A percentile compares a stretch with the other conserved stretches of the same genome.
Conservation (phyloP, 2,888 invertebrate genomes). For the Aleiodes leptofemur region DNA sequence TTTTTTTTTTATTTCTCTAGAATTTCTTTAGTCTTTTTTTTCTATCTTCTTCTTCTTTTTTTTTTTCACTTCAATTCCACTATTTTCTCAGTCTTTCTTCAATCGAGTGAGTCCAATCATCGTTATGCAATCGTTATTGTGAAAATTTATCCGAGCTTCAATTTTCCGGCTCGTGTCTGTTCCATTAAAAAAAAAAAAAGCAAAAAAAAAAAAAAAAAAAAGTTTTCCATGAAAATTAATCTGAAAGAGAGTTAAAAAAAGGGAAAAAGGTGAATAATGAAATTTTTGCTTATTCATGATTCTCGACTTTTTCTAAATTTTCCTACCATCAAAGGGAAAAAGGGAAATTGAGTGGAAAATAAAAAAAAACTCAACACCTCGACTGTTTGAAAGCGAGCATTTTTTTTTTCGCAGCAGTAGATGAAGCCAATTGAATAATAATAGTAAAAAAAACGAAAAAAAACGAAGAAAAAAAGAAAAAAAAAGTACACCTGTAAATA, state of each 20-base stretch:
- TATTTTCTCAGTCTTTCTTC: neutral
- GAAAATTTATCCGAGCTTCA: neutral
- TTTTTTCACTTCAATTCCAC: neutral
- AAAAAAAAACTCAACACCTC: neutral
- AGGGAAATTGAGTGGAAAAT: no score
- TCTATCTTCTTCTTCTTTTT: no score
- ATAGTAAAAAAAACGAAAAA: no score
- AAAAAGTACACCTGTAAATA: slow-evolving; percentile 23
- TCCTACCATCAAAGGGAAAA: no score
- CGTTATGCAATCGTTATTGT: neutral
- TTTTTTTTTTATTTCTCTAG: slow-evolving; percentile 5
- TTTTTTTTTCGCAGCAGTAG: slow-evolving; percentile 5
- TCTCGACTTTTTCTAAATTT: no score
- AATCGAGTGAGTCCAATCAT: neutral
- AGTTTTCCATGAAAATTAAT: no score
- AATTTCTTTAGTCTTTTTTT: no score
- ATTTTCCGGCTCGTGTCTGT: no score
- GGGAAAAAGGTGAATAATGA: no score
- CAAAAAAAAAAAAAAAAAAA: no score
- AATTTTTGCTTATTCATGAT: no score
- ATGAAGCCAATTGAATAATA: slow-evolving; percentile 18
- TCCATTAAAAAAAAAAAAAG: no score
- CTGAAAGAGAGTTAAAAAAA: neutral
- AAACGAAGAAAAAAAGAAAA: neutral
- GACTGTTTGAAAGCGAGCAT: neutral